phyloP scores from a whole-genome alignment of 2,797 vertebrate species.

The Myotis myotis region DNA sequence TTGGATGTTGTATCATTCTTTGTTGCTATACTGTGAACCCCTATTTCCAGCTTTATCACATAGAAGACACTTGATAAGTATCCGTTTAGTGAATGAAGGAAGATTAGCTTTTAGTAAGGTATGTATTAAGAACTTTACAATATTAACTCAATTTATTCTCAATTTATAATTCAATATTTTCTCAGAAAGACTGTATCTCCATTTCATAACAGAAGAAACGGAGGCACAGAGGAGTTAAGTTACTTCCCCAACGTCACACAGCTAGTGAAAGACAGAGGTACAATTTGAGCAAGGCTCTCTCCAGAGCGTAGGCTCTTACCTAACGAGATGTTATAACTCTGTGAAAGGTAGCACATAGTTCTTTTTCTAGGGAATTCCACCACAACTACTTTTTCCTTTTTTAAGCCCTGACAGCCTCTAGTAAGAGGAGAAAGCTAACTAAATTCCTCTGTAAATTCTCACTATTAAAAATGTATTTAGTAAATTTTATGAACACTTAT shows the following conservation, averaged over 20 bases:
- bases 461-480: conserved; percentile 15
- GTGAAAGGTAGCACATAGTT: not conserved
- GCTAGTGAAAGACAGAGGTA: not conserved
- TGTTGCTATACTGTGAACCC: not conserved
- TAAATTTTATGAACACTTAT: conserved; percentile 37
- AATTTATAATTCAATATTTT: not conserved
- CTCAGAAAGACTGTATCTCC: not conserved
- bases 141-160: conserved; percentile 11
- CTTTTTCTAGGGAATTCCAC: not conserved
- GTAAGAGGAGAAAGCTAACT: conserved; percentile 44
- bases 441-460: conserved; percentile 35
- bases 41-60: not conserved
- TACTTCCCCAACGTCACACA: not conserved
- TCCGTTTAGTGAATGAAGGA: not conserved
- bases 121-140: not conserved
- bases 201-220: conserved; percentile 17
- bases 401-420: not conserved
- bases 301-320: not conserved
- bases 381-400: not conserved
- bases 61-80: not conserved
- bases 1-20: not conserved
- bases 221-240: not conserved
- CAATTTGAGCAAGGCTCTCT: not conserved
- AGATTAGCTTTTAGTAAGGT: conserved; percentile 23
- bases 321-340: not conserved